These are phyloP conservation scores for Aromia moschata DNA, from an alignment of 2,888 invertebrate species.

Conservation along the genomic window DNA sequence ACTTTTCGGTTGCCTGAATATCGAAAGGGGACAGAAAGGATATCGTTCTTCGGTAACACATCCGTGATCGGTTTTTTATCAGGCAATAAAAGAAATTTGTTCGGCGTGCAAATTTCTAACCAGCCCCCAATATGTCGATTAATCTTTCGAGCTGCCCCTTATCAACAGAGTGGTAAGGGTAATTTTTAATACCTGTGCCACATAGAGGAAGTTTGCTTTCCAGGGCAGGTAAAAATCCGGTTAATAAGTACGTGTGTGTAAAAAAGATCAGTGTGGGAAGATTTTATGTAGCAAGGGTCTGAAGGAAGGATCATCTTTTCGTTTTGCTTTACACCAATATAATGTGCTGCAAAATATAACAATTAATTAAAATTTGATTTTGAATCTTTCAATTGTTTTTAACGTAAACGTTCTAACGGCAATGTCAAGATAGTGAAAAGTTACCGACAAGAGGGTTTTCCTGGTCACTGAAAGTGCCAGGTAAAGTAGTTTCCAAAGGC, in stretches of 20 bases:
- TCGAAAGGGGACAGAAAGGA: slow-evolving; percentile 1
- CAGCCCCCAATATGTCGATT: slow-evolving; percentile 38
- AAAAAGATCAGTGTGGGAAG: slow-evolving; percentile 30
- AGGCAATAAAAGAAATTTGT: slow-evolving; percentile 24
- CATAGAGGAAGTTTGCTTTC: slow-evolving; percentile 29
- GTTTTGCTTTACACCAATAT: too few relatives aligned
- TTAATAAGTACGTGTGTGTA: slow-evolving; percentile 25
- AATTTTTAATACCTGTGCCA: slow-evolving; percentile 24
- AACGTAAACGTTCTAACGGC: too few relatives aligned
- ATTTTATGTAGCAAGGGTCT: neutral
- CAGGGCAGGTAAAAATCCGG: slow-evolving; percentile 31
- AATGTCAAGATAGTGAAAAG: too few relatives aligned
- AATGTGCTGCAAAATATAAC: too few relatives aligned
- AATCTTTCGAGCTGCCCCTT: slow-evolving; percentile 29
- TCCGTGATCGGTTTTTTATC: slow-evolving; percentile 5
- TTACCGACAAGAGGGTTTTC: too few relatives aligned
- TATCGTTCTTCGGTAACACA: slow-evolving; percentile 6
- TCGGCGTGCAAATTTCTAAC: slow-evolving; percentile 35
- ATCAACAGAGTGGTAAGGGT: slow-evolving; percentile 27
- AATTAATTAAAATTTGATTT: too few relatives aligned
- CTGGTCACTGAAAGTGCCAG: too few relatives aligned
- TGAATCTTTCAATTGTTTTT: too few relatives aligned
- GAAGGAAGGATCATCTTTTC: neutral
- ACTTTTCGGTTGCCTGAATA: slow-evolving; percentile 9
- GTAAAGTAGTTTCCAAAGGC: too few relatives aligned